Conservation (phyloP, 2,113 vertebrate genomes). For the Leucoraja erinaceus region DNA sequence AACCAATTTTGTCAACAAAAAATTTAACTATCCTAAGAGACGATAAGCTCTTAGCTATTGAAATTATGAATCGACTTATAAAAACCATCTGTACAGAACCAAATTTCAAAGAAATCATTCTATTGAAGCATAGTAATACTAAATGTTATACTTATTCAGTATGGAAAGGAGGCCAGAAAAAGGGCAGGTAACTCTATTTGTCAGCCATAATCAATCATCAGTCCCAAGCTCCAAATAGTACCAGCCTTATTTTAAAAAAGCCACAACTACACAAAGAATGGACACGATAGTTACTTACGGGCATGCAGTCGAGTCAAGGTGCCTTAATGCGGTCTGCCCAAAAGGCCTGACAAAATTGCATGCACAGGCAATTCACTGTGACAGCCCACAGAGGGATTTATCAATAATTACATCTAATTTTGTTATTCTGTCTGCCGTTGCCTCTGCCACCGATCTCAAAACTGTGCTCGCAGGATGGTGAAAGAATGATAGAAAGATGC, state of each 20-base stretch:
- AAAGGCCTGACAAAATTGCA: background rate
- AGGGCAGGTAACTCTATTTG: conserved; percentile 20
- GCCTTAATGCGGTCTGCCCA: background rate
- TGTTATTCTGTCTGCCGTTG: background rate
- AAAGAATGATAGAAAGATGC: conserved; percentile 13
- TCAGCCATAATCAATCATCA: conserved; percentile 32
- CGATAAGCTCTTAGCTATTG: background rate
- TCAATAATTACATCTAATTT: conserved; percentile 10
- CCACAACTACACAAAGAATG: background rate
- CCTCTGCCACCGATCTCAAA: background rate
- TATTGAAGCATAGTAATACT: background rate
- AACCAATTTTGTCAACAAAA: background rate
- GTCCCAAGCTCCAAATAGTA: background rate
- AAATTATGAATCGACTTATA: conserved; percentile 1
- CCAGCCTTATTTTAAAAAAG: conserved; percentile 26
- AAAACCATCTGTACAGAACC: background rate
- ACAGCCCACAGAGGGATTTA: background rate
- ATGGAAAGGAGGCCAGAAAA: conserved; percentile 34
- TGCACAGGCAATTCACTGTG: background rate
- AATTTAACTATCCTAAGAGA: background rate
- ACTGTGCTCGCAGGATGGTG: background rate
- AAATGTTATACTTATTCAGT: conserved; percentile 37
- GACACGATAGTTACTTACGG: background rate
- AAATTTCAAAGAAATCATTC: background rate
- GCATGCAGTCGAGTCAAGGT: background rate